Evolutionary conservation across 2,113 vertebrate genomes (phyloP).

Genomic region (Hystrix brachyura): DNA sequence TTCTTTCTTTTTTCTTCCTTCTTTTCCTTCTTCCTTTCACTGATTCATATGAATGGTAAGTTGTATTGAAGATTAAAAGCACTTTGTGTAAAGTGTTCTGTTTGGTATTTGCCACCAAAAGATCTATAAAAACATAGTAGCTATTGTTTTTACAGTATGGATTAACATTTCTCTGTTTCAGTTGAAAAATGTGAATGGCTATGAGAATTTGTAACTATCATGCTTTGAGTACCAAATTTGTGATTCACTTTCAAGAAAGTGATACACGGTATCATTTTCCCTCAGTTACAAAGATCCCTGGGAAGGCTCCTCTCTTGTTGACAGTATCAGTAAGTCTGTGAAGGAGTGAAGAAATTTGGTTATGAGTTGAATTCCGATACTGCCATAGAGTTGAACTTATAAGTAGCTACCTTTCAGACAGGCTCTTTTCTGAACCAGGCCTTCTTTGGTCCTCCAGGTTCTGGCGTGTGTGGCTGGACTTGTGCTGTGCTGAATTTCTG

Average conservation of each 20-base stretch:
- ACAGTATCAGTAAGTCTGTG: neutral
- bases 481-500: neutral
- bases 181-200: conserved; percentile 1
- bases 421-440: neutral
- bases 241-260: neutral
- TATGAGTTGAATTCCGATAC: neutral
- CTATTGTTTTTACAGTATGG: neutral
- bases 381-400: neutral
- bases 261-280: neutral
- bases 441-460: neutral
- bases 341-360: neutral
- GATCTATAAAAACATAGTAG: neutral
- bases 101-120: neutral
- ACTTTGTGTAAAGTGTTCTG: neutral
- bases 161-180: neutral
- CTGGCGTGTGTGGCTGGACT: no score
- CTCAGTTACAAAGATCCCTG: neutral
- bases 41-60: neutral
- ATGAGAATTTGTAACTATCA: neutral
- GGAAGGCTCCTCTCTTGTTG: neutral
- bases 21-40: neutral
- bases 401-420: neutral
- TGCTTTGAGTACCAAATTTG: neutral
- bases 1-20: neutral
- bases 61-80: neutral